Percentiles rank a stretch among this genome's conserved stretches.
Conservation (phyloP, 2,797 vertebrate genomes). For the Gorsachius magnificus region DNA sequence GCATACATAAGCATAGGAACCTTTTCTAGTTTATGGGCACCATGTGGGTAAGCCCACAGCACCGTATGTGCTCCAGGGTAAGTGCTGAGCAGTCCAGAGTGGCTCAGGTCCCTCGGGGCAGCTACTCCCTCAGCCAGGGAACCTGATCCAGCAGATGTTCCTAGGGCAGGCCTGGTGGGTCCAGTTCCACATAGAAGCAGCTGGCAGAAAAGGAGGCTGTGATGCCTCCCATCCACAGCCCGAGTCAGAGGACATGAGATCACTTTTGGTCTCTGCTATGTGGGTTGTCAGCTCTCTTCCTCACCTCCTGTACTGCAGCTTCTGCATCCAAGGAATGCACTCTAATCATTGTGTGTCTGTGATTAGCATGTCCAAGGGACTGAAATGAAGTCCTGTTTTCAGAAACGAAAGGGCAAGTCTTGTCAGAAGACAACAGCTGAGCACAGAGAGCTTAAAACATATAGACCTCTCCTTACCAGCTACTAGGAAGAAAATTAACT, state of each 20-base stretch:
- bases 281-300: not conserved
- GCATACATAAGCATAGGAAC: not conserved
- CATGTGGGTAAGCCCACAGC: not conserved
- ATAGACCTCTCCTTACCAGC: not conserved
- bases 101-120: not conserved
- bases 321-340: not conserved
- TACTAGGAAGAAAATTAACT: too few relatives aligned
- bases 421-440: not conserved
- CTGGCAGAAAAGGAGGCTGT: not conserved
- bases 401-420: not conserved
- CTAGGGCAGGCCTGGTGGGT: not conserved
- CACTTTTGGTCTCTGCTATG: fast-evolving
- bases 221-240: not conserved
- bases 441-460: not conserved
- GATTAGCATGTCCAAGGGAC: not conserved
- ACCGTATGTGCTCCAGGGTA: not conserved
- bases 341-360: not conserved
- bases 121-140: not conserved
- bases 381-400: fast-evolving
- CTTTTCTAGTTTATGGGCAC: not conserved
- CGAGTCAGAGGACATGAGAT: not conserved
- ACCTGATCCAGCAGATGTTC: not conserved
- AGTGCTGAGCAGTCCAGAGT: not conserved
- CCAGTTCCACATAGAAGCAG: not conserved
- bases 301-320: not conserved